A percentile compares a stretch with the other conserved stretches of the same genome.
These are phyloP conservation scores for Macroglossus sobrinus DNA, from an alignment of 2,113 vertebrate genomes.

Conservation along the genomic window DNA sequence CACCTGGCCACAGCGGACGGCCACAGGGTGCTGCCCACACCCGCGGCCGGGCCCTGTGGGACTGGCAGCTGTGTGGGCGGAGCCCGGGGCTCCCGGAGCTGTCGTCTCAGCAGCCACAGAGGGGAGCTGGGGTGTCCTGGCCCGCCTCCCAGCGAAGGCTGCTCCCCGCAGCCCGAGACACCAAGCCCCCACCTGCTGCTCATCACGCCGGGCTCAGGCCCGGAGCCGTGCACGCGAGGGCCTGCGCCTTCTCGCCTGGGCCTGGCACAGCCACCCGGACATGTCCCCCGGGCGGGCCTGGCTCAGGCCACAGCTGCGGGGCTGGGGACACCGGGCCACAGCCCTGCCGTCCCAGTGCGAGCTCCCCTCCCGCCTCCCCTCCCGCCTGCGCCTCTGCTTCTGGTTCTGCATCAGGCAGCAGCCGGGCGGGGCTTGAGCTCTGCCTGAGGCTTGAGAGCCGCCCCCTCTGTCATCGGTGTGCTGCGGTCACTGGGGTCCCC, in stretches of 20 bases:
- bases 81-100: neutral
- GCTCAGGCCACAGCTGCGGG: neutral
- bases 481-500: no score
- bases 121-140: neutral
- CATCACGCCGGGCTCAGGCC: no score
- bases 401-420: neutral
- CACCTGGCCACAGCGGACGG: no score
- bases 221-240: accelerated
- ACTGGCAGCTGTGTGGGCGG: neutral
- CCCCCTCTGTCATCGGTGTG: neutral
- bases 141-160: neutral
- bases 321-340: neutral
- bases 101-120: neutral
- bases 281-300: neutral
- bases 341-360: neutral
- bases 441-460: accelerated
- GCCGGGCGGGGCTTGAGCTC: neutral
- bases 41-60: accelerated
- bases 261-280: neutral
- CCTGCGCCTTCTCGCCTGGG: neutral
- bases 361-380: neutral
- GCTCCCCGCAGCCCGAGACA: neutral
- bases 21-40: accelerated
- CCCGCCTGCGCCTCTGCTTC: no score
- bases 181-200: neutral